A percentile compares a stretch with the other conserved stretches of the same genome.
phyloP scores from a whole-genome alignment of 2,113 vertebrate genomes.

The Pleuronectes platessa region DNA sequence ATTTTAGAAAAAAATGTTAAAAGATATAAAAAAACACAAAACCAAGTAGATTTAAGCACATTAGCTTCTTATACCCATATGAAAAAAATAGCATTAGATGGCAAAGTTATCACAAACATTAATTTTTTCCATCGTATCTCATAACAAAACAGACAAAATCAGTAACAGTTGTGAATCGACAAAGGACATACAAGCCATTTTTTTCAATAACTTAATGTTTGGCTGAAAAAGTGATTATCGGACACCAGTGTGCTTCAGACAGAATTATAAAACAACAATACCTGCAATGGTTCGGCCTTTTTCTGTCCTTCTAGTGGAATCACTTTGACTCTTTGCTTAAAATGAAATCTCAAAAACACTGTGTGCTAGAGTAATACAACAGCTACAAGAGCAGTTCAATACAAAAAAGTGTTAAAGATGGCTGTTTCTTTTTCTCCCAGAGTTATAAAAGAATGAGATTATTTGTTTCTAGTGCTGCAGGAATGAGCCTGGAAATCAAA shows the following conservation, averaged over 20 bases:
- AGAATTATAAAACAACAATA: conserved; percentile 9
- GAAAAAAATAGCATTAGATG: conserved; percentile 78
- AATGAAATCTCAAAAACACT: too few species aligned
- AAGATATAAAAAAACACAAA: conserved; percentile 52
- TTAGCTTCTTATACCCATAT: conserved; percentile 72
- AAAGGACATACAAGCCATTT: conserved; percentile 40
- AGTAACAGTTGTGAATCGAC: conserved; percentile 70
- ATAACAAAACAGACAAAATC: conserved; percentile 47
- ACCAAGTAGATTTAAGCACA: conserved; percentile 38
- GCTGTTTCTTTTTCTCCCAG: conserved; percentile 2
- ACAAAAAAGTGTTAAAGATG: background rate
- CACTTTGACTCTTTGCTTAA: too few species aligned
- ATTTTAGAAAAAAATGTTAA: background rate
- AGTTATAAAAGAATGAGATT: conserved; percentile 26
- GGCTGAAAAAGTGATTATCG: conserved; percentile 30
- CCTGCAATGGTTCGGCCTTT: background rate
- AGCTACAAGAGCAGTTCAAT: conserved; percentile 3
- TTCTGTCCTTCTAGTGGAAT: too few species aligned
- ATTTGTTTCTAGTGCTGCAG: conserved; percentile 3
- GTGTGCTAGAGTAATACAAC: background rate
- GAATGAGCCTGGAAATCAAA: background rate
- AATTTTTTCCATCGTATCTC: conserved; percentile 43
- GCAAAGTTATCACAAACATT: conserved; percentile 69
- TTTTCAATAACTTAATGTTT: conserved; percentile 73
- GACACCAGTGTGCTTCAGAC: conserved; percentile 16